These are phyloP conservation scores for Plebejus melissa DNA, from an alignment of 2,888 invertebrate genomes.

Conservation along the genomic window DNA sequence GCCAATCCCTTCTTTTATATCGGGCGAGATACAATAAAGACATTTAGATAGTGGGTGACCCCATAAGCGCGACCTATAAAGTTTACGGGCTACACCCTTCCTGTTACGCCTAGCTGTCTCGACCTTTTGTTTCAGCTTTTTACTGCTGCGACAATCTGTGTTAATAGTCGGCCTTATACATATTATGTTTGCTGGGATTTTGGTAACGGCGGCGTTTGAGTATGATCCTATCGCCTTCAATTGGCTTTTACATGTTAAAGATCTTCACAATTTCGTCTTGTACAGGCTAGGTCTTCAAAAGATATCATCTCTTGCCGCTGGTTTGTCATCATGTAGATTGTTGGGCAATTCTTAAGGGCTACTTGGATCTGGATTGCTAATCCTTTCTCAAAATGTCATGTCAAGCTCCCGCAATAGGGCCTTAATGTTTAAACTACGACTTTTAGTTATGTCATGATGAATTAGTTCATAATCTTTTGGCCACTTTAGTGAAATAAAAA, in stretches of 20 bases:
- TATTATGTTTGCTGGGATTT: not conserved
- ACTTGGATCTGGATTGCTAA: no score
- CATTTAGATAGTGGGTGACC: slow-evolving; percentile 40
- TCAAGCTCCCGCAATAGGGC: no score
- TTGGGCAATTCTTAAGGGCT: no score
- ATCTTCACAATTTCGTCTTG: not conserved
- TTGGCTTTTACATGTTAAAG: not conserved
- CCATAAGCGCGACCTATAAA: slow-evolving; percentile 61
- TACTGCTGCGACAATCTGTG: not conserved
- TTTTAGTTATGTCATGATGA: no score
- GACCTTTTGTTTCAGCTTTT: slow-evolving; percentile 7
- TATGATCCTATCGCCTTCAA: not conserved
- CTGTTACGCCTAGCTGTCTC: slow-evolving; percentile 51
- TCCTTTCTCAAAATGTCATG: no score
- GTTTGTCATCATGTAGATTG: no score
- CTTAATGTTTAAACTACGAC: no score
- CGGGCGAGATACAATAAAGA: slow-evolving; percentile 5
- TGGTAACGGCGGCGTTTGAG: not conserved
- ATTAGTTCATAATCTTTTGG: no score
- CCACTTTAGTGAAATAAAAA: no score
- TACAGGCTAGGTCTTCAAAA: no score
- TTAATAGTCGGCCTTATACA: not conserved
- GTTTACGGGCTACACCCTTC: slow-evolving; percentile 64
- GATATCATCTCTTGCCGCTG: no score
- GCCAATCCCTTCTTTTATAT: slow-evolving; percentile 6